Evolutionary conservation across 2,888 invertebrate genomes (phyloP).

Genomic region (Machimus rusticus): DNA sequence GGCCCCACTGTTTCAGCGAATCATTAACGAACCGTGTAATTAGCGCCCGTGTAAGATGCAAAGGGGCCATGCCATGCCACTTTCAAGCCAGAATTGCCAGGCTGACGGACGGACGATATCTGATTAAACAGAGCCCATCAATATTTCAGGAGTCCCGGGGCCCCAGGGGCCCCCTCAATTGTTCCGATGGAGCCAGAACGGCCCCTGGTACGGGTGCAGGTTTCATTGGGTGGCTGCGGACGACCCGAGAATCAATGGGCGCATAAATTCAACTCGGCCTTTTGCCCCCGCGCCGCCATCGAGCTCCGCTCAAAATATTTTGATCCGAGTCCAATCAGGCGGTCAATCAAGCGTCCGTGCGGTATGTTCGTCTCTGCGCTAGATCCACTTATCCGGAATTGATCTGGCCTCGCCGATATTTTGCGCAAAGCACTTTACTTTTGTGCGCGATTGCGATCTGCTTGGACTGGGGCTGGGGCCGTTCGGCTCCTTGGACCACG

Average conservation of each 20-base stretch:
- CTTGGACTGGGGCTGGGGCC: not conserved
- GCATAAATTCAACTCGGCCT: not conserved
- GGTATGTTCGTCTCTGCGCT: not conserved
- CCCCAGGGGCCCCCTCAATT: not conserved
- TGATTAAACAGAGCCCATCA: not conserved
- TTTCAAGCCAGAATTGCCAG: constrained; percentile 5
- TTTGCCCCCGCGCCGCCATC: not conserved
- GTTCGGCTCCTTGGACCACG: not conserved
- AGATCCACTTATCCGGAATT: not conserved
- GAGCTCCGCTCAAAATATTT: constrained; percentile 9
- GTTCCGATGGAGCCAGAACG: not conserved
- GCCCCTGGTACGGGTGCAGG: not conserved
- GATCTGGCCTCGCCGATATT: not conserved
- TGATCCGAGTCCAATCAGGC: constrained; percentile 4
- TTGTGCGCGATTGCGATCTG: not conserved
- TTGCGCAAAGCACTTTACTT: constrained; percentile 14
- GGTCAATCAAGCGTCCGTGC: constrained; percentile 7
- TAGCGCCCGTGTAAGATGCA: constrained; percentile 33
- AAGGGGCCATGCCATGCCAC: not conserved
- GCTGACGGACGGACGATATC: not conserved
- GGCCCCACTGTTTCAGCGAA: constrained; percentile 22
- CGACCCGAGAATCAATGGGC: not conserved
- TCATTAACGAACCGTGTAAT: constrained; percentile 42
- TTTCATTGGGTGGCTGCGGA: not conserved
- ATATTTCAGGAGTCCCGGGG: not conserved